Base-by-base conservation (phyloP, 2,888 invertebrate genomes). In the Conops quadrifasciatus region DNA sequence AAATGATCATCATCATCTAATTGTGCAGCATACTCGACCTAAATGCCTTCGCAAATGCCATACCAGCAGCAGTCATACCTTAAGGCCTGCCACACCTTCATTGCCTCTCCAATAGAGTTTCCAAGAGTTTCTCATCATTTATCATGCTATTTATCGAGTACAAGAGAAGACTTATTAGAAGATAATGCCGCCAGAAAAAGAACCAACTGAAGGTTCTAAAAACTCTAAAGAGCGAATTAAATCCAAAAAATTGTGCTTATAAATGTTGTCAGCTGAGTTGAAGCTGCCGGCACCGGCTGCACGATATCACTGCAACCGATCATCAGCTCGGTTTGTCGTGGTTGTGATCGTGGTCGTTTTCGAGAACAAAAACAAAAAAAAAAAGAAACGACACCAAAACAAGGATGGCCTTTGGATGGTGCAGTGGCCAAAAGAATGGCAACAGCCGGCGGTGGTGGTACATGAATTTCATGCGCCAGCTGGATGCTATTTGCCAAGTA, bases 1-100 rank as follows among this genome's bases (percentile, higher is more conserved):
- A 9, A 36, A 36, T 7, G 9, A 36, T 36, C 9, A 36, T 36
- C 36, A 36, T 36, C 36, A 58, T 28, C 58, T 26, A 24, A 24
- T 28, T 28, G 45, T 63, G n/a, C 21, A 45, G 24, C 63, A 63
- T 63, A 26, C 7, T 47, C n/a, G 21, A 47, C 45, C 45, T 15
- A 16, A 26, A 47, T 47, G 45, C 43, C 26, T 24, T 45, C 24
- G n/a, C n/a, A 63, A 63, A 63, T 63, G 63, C 26, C 63, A 63
- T 63, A 24, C 26, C n/a, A 63, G 15, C 56, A 24, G 15, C n/a
- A 63, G 15, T 19, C 24, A 16, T 15, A 26, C 15, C 26, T 26
- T 56, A 7, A 15, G 15, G 21, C 26, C 26, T 4, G 63, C 21
- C 63, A 63, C 63, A 63, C 63, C 63, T 63, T 47, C 11, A 58